Conservation (phyloP, 2,113 vertebrate genomes). For the Psilopogon haemacephalus region DNA sequence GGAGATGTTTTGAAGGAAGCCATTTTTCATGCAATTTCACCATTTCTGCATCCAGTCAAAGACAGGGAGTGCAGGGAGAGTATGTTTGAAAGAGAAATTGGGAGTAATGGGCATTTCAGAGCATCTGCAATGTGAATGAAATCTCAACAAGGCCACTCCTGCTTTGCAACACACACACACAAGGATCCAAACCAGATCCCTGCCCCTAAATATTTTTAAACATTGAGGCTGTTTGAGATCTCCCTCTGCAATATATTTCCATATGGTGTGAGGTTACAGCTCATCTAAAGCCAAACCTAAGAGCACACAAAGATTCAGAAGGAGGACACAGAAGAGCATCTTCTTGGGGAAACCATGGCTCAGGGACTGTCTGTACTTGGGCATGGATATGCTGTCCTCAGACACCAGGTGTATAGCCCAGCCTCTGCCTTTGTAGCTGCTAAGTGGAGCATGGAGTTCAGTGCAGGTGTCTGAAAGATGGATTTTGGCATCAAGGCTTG, state of each 20-base stretch:
- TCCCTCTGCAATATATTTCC: background rate
- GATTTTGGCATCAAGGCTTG: background rate
- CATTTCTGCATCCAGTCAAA: constrained; percentile 30
- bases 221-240: background rate
- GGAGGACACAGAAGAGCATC: accelerated
- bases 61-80: background rate
- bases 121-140: background rate
- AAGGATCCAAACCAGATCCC: background rate
- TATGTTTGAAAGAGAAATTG: background rate
- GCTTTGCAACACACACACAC: background rate
- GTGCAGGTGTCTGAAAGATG: background rate
- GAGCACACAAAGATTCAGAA: background rate
- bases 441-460: background rate
- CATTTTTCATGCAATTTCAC: background rate
- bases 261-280: background rate
- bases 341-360: background rate
- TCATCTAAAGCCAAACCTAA: background rate
- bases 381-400: background rate
- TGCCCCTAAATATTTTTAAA: background rate
- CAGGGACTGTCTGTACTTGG: background rate
- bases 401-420: accelerated
- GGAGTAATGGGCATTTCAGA: background rate
- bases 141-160: background rate
- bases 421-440: background rate
- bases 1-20: background rate